Conservation (phyloP, 2,797 vertebrate genomes). For the Chloroceryle amazona region DNA sequence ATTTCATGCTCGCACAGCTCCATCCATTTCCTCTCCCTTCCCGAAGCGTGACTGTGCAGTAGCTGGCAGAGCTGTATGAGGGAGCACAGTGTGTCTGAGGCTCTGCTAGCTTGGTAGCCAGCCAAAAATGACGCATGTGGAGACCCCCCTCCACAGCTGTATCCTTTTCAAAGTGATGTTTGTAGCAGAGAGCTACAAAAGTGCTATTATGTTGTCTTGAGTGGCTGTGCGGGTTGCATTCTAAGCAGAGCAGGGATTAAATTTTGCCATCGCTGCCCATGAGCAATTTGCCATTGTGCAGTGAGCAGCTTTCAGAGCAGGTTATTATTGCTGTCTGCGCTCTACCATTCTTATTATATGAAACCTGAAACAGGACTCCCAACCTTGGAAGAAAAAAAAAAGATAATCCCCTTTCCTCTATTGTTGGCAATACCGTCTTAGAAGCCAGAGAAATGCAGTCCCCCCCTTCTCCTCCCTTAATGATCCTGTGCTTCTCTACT, state of each 20-base stretch:
- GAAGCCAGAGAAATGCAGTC: neutral
- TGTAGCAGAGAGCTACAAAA: constrained; percentile 70
- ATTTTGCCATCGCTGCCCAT: constrained; percentile 69
- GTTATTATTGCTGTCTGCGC: constrained; percentile 59
- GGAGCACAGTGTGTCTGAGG: neutral
- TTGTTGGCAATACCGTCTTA: constrained; percentile 1
- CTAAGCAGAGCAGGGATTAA: constrained; percentile 69
- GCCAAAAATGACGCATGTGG: constrained; percentile 62
- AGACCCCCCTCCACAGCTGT: constrained; percentile 70
- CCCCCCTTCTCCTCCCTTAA: neutral
- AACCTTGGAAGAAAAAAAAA: constrained; percentile 18
- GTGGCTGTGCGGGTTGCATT: constrained; percentile 65
- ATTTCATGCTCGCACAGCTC: neutral
- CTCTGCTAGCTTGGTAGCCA: constrained; percentile 31
- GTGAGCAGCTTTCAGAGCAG: constrained; percentile 40
- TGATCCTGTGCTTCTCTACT: neutral
- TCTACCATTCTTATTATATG: constrained; percentile 25
- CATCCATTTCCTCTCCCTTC: neutral
- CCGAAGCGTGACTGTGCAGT: neutral
- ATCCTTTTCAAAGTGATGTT: constrained; percentile 71
- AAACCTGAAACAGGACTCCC: constrained; percentile 61
- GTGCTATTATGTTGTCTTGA: constrained; percentile 75
- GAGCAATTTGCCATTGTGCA: constrained; percentile 70
- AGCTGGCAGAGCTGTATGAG: constrained; percentile 19
- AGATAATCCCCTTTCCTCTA: constrained; percentile 48